These are phyloP conservation scores for Leptoteleia sp. DNA, from an alignment of 1,140 invertebrate genomes.

Conservation along the genomic window DNA sequence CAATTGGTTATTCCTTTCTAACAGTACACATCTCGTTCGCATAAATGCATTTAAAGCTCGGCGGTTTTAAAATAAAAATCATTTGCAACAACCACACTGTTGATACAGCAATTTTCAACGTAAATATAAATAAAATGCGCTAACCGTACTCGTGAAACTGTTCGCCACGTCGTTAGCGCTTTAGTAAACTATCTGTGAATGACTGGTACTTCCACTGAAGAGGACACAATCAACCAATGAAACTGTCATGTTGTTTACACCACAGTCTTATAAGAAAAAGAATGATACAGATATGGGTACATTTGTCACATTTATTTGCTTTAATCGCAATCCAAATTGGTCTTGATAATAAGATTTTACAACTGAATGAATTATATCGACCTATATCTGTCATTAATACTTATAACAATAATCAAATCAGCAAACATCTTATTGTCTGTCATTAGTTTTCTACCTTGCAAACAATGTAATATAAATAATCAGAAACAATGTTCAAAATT, in stretches of 20 bases:
- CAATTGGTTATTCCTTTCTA: too few species aligned
- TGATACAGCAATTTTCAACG: background rate
- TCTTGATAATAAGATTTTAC: too few species aligned
- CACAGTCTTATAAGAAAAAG: conserved; percentile 16
- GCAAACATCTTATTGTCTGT: too few species aligned
- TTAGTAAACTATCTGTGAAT: conserved; percentile 30
- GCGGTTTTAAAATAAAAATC: background rate
- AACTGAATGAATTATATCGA: too few species aligned
- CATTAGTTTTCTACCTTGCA: too few species aligned
- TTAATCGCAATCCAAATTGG: too few species aligned
- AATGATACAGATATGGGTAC: conserved; percentile 26
- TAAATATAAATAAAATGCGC: conserved; percentile 1
- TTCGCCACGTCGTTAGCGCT: conserved; percentile 27
- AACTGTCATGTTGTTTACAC: conserved; percentile 29
- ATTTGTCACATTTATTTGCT: too few species aligned
- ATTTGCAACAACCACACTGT: background rate
- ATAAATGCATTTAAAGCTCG: background rate
- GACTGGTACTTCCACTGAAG: conserved; percentile 29
- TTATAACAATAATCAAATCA: too few species aligned
- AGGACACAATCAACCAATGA: conserved; percentile 42
- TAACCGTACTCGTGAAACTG: conserved; percentile 28
- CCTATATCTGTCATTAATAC: too few species aligned
- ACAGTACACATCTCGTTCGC: too few species aligned
- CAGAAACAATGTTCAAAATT: too few species aligned
- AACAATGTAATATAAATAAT: too few species aligned